These are phyloP conservation scores for Diaperis boleti DNA, from an alignment of 2,888 invertebrate genomes.

Conservation along the genomic window DNA sequence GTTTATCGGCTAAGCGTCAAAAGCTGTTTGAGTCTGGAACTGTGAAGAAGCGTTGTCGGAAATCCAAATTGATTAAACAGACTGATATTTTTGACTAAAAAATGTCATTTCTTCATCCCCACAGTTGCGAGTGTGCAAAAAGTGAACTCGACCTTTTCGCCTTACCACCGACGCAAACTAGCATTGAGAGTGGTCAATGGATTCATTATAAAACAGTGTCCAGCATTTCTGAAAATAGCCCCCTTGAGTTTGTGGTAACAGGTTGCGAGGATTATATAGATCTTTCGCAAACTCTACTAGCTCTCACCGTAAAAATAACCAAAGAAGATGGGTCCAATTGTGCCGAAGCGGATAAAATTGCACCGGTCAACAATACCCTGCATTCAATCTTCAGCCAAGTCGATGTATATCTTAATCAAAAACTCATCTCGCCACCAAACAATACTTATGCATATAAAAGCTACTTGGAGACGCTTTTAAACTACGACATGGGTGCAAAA, in stretches of 20 bases:
- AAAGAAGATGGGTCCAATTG: too few species aligned
- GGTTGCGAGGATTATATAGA: slow-evolving; percentile 51
- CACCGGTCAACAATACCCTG: slow-evolving; percentile 17
- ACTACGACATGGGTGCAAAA: too few species aligned
- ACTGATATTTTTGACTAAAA: slow-evolving; percentile 39
- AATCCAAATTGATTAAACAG: neutral
- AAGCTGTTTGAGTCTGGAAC: neutral
- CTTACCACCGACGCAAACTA: slow-evolving; percentile 49
- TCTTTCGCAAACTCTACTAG: too few species aligned
- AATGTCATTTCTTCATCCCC: slow-evolving; percentile 47
- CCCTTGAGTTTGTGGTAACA: slow-evolving; percentile 50
- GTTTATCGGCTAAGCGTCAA: neutral
- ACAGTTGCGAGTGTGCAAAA: slow-evolving; percentile 48
- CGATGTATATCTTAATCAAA: slow-evolving; percentile 27
- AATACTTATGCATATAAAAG: too few species aligned
- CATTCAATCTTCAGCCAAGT: slow-evolving; percentile 33
- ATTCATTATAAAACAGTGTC: slow-evolving; percentile 51
- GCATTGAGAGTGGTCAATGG: slow-evolving; percentile 47
- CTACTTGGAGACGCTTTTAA: too few species aligned
- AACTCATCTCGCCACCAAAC: too few species aligned
- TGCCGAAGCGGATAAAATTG: too few species aligned
- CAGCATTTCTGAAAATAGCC: slow-evolving; percentile 47
- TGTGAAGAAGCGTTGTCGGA: neutral
- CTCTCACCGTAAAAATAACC: too few species aligned
- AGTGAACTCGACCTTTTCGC: too few species aligned